Conservation (phyloP, 1,140 invertebrate genomes). For the Drosophila athabasca region DNA sequence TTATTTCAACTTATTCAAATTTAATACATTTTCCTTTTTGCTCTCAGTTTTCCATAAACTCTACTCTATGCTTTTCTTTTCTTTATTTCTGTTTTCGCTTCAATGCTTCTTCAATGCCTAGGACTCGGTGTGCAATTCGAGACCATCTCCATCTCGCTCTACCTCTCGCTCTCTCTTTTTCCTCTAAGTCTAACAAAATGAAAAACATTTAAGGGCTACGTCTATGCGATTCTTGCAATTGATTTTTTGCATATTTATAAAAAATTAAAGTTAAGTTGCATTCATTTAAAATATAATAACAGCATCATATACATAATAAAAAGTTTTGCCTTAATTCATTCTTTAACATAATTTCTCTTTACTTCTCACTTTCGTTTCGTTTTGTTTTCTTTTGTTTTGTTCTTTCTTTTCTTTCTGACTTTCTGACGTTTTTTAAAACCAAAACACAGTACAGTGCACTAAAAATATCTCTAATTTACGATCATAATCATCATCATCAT, state of each 20-base stretch:
- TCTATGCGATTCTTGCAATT: constrained; percentile 54
- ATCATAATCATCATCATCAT: constrained; percentile 7
- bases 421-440: constrained; percentile 73
- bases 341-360: constrained; percentile 46
- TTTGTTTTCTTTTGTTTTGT: constrained; percentile 8
- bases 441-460: constrained; percentile 81
- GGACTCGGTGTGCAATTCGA: constrained; percentile 43
- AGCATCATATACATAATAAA: constrained; percentile 82
- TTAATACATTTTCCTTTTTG: constrained; percentile 53
- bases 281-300: constrained; percentile 79
- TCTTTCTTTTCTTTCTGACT: constrained; percentile 47
- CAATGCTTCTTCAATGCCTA: constrained; percentile 43
- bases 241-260: constrained; percentile 49
- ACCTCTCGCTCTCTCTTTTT: constrained; percentile 34
- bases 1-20: constrained; percentile 59
- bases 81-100: constrained; percentile 45
- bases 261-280: constrained; percentile 68
- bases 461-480: constrained; percentile 59
- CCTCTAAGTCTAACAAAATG: constrained; percentile 60
- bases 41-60: constrained; percentile 35
- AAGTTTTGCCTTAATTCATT: constrained; percentile 66
- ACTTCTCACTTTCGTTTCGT: constrained; percentile 25
- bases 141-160: constrained; percentile 32
- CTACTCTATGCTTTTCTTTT: constrained; percentile 26
- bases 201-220: constrained; percentile 68